These are phyloP conservation scores for Lamellibrachia columna DNA, from an alignment of 2,888 invertebrate genomes.

Conservation along the genomic window DNA sequence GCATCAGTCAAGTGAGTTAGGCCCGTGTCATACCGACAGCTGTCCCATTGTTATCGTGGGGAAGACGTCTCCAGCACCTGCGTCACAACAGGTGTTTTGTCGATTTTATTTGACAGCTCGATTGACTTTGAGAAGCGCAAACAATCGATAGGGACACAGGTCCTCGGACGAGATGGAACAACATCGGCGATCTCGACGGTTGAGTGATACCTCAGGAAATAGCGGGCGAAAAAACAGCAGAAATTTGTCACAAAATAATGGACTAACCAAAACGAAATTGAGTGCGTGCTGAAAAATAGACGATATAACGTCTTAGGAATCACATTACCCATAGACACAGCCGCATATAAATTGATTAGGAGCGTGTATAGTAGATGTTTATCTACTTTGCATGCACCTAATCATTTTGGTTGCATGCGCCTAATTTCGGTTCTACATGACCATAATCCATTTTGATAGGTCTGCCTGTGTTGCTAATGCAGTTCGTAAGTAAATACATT, in stretches of 20 bases:
- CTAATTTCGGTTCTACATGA: not conserved
- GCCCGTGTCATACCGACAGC: not conserved
- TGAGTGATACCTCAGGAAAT: not conserved
- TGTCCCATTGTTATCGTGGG: not conserved
- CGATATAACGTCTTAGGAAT: not conserved
- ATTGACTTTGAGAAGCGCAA: not conserved
- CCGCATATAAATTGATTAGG: not conserved
- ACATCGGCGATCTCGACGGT: not conserved
- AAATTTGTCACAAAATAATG: not conserved
- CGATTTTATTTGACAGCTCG: not conserved
- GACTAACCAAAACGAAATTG: not conserved
- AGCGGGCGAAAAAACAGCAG: not conserved
- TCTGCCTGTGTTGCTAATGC: not conserved
- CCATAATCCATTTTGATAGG: not conserved
- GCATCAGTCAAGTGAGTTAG: not conserved
- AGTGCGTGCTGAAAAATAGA: not conserved
- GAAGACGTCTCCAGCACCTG: not conserved
- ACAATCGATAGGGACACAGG: not conserved
- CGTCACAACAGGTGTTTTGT: not conserved
- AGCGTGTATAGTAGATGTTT: constrained; percentile 1
- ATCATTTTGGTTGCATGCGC: not conserved
- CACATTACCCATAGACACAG: not conserved
- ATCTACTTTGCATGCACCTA: not conserved
- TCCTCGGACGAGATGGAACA: not conserved
- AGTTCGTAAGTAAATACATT: not conserved